These are phyloP conservation scores for Papilio elwesi DNA, from an alignment of 2,888 invertebrate species.

Conservation along the genomic window DNA sequence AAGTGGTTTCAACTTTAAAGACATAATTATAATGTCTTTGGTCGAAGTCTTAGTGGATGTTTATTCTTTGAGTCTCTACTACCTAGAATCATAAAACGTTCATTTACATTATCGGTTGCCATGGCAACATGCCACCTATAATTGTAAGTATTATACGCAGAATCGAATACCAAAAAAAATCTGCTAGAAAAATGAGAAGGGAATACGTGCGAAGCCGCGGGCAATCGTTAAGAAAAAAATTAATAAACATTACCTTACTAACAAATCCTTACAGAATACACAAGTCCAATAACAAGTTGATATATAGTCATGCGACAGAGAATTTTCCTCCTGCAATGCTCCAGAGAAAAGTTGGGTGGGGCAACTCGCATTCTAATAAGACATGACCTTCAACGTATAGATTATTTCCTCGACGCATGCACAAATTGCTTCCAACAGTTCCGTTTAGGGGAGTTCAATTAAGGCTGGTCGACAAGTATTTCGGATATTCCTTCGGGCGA, in stretches of 20 bases:
- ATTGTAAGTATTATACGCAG: too few species aligned
- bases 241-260: background rate
- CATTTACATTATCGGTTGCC: too few species aligned
- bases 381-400: slow-evolving; percentile 21
- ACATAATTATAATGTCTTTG: too few species aligned
- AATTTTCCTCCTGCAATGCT: slow-evolving; percentile 20
- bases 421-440: slow-evolving; percentile 34
- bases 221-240: background rate
- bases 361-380: slow-evolving; percentile 13
- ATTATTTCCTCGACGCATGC: slow-evolving; percentile 25
- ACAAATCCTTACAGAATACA: background rate
- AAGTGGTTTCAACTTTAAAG: too few species aligned
- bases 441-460: slow-evolving; percentile 41
- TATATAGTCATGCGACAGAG: background rate
- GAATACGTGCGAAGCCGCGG: too few species aligned
- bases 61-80: too few species aligned
- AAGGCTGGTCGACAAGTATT: slow-evolving; percentile 34
- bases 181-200: too few species aligned
- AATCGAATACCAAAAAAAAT: too few species aligned
- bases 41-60: too few species aligned
- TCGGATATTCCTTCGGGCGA: slow-evolving; percentile 36
- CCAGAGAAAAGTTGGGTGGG: slow-evolving; percentile 11
- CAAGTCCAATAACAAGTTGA: slow-evolving; percentile 5
- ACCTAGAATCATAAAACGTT: too few species aligned
- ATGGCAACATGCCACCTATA: too few species aligned